A percentile compares a stretch with the other conserved stretches of the same genome.
phyloP scores from a whole-genome alignment of 2,113 vertebrate species.

The Chloropsis cyanopogon region DNA sequence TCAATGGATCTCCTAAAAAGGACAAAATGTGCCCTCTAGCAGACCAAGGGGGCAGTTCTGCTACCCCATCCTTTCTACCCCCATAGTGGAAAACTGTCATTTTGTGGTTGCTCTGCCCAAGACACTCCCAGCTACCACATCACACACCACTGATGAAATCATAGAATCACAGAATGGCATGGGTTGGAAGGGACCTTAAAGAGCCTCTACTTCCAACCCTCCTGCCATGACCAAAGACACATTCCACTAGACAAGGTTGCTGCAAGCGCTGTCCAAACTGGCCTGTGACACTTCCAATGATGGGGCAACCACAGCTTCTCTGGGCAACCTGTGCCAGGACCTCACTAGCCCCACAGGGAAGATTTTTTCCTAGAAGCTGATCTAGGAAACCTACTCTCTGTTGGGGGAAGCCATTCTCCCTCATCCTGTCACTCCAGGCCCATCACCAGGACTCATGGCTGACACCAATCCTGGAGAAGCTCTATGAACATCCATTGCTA shows the following conservation, averaged over 20 bases:
- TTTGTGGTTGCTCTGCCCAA: neutral
- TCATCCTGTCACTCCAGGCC: neutral
- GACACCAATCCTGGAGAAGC: neutral
- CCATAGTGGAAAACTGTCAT: neutral
- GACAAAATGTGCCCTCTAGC: neutral
- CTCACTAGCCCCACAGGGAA: neutral
- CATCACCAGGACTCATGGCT: neutral
- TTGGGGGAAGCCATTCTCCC: neutral
- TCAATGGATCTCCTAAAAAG: neutral
- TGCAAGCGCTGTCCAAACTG: neutral
- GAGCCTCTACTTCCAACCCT: neutral
- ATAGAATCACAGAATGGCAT: neutral
- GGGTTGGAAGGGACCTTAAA: neutral
- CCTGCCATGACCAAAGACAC: neutral
- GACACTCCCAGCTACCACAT: neutral
- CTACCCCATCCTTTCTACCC: neutral
- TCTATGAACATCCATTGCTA: no score
- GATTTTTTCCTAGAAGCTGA: neutral
- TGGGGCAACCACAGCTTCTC: no score
- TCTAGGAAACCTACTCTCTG: neutral
- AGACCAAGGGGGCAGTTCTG: neutral
- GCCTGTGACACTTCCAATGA: neutral
- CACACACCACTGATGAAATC: neutral
- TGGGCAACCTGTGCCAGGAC: neutral
- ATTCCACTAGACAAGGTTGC: neutral